These are phyloP conservation scores for Sternotherus odoratus DNA, from an alignment of 2,797 vertebrate genomes.

Conservation along the genomic window DNA sequence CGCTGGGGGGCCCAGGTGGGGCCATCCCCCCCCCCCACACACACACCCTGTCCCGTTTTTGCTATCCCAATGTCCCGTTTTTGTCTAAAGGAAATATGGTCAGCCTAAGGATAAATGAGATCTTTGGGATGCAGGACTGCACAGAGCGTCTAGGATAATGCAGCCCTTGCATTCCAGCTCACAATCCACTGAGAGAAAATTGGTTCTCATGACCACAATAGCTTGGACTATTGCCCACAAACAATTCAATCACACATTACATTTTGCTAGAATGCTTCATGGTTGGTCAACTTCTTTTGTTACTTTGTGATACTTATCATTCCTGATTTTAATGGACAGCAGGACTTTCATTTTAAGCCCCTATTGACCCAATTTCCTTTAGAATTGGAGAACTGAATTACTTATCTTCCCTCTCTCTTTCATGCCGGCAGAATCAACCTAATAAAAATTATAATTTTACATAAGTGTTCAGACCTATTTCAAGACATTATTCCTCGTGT, in stretches of 20 bases:
- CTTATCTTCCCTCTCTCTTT: background rate
- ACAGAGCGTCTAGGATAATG: background rate
- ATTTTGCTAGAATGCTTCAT: background rate
- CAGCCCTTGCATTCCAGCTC: background rate
- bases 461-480: background rate
- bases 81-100: too few species aligned
- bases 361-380: background rate
- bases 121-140: background rate
- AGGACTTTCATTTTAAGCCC: background rate
- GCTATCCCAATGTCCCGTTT: too few species aligned
- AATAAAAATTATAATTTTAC: background rate
- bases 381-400: background rate
- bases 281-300: background rate
- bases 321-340: background rate
- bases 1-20: too few species aligned
- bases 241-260: background rate
- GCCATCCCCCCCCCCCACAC: too few species aligned
- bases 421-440: background rate
- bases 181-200: background rate
- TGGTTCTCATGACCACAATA: background rate
- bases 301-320: slow-evolving; percentile 2
- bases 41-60: too few species aligned
- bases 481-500: background rate
- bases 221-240: background rate
- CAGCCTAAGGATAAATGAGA: background rate